Evolutionary conservation across 2,797 vertebrate species (phyloP).

Genomic region (Taenioides sp.): DNA sequence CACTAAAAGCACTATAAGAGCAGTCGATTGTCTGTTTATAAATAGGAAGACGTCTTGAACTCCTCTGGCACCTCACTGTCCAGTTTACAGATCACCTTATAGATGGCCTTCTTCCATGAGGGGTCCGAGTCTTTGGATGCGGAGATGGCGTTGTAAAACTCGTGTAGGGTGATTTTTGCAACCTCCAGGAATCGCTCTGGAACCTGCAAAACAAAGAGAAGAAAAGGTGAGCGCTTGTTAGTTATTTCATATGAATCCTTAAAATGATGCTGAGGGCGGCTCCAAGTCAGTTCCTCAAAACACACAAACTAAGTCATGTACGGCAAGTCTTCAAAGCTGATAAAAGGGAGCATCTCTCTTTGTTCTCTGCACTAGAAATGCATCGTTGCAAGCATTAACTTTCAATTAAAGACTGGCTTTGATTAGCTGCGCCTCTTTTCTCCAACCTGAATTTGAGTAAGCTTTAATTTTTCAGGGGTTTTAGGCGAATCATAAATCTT

Average conservation of each 20-base stretch:
- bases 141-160: slow-evolving; percentile 91
- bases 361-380: slow-evolving; percentile 69
- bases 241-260: slow-evolving; percentile 13
- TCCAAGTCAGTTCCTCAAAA: slow-evolving; percentile 35
- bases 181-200: slow-evolving; percentile 92
- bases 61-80: slow-evolving; percentile 91
- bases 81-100: slow-evolving; percentile 98
- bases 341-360: slow-evolving; percentile 65
- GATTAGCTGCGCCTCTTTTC: slow-evolving; percentile 62
- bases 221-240: not conserved
- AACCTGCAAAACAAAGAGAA: slow-evolving; percentile 78
- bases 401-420: slow-evolving; percentile 56
- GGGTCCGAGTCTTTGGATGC: slow-evolving; percentile 88
- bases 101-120: slow-evolving; percentile 99
- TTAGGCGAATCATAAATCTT: slow-evolving; percentile 7
- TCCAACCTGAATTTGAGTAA: slow-evolving; percentile 39
- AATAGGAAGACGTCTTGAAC: slow-evolving; percentile 87
- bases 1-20: slow-evolving; percentile 67
- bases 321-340: slow-evolving; percentile 63
- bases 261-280: slow-evolving; percentile 9
- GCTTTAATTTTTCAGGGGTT: slow-evolving; percentile 47
- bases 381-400: slow-evolving; percentile 61
- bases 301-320: slow-evolving; percentile 36
- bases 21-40: slow-evolving; percentile 67
- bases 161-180: slow-evolving; percentile 88